Evolutionary conservation across 2,797 vertebrate species (phyloP), one percentile per base, ranked within the genome.

Genomic region (Clarias platycephalus): DNA sequence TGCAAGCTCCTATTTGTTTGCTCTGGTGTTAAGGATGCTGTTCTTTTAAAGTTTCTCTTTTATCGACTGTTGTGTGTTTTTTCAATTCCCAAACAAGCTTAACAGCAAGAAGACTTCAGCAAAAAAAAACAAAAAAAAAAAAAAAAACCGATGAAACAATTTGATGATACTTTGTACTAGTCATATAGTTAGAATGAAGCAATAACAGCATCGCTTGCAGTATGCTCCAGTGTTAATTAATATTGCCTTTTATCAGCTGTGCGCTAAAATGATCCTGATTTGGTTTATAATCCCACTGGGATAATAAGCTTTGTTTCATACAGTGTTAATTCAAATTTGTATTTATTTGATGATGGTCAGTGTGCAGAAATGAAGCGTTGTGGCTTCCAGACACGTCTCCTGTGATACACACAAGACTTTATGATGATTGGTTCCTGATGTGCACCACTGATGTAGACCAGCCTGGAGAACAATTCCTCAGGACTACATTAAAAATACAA

Each of bases 191-290:
- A 28, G 49, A 55, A 55, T 3, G 75, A 24, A 24, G 55, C 28
- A 34, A 34, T 76, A 34, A 34, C 22, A 24, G 8, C 31, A 15
- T 60, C 10, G 18, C 10, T 60, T 58, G 4, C 26, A 76, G 4
- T 49, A 53, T 26, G n/a, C 71, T 75, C 26, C 72, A 75, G n/a
- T 31, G 26, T 75, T 75, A 57, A 75, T 75, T 74, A 57, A 55
- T 20, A 22, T 57, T 4, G 4, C 53, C 15, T 75, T 57, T 75
- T 31, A 75, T 75, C 72, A 55, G 26, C 16, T 31, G 13, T 31
- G 40, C 53, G 20, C 72, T 75, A 57, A 31, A 75, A 57, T 75
- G 7, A 31, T 53, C 28, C 26, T 57, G 15, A 74, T 74, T 74
- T 53, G n/a, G n/a, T 74, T 55, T 28, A 57, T 22, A 75, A 75